These are phyloP conservation scores for Acanthopagrus latus DNA, from an alignment of 2,797 vertebrate species.

Conservation along the genomic window DNA sequence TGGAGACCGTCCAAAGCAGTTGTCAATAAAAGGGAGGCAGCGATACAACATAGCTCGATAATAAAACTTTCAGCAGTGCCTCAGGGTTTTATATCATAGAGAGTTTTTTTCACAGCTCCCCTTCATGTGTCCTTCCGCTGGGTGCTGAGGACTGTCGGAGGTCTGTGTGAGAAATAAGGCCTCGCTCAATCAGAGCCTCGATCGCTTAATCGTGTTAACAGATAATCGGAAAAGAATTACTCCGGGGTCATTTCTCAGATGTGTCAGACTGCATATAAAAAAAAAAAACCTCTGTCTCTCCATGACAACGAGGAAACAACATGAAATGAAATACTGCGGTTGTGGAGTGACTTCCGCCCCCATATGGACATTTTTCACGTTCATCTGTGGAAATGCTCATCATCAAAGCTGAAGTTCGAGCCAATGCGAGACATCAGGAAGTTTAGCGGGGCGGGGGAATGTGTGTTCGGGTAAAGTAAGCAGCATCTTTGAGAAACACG, in stretches of 20 bases:
- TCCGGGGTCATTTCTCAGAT: conserved; percentile 37
- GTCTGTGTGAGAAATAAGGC: conserved; percentile 46
- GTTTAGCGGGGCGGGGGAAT: not conserved
- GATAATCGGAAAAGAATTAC: conserved; percentile 43
- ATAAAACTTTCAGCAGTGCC: conserved; percentile 73
- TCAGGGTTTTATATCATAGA: conserved; percentile 57
- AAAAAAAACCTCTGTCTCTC: conserved; percentile 1
- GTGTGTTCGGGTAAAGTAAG: not conserved
- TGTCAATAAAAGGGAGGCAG: conserved; percentile 67
- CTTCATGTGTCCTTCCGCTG: conserved; percentile 56
- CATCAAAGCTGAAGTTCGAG: not conserved
- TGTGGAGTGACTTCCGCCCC: not conserved
- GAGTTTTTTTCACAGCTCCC: conserved; percentile 54
- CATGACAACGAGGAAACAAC: conserved; percentile 30
- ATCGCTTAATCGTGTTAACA: conserved; percentile 45
- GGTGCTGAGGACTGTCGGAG: conserved; percentile 46
- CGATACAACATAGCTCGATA: conserved; percentile 58
- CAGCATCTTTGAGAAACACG: conserved; percentile 13
- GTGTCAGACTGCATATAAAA: conserved; percentile 40
- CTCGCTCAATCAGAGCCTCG: conserved; percentile 43
- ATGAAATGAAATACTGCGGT: conserved; percentile 31
- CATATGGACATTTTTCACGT: conserved; percentile 1
- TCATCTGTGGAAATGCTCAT: conserved; percentile 36
- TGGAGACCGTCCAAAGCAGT: conserved; percentile 64
- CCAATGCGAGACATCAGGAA: not conserved